Percentiles rank a stretch among this genome's conserved stretches.
These are phyloP conservation scores for Patella caerulea DNA, from an alignment of 2,888 invertebrate genomes.

Conservation along the genomic window DNA sequence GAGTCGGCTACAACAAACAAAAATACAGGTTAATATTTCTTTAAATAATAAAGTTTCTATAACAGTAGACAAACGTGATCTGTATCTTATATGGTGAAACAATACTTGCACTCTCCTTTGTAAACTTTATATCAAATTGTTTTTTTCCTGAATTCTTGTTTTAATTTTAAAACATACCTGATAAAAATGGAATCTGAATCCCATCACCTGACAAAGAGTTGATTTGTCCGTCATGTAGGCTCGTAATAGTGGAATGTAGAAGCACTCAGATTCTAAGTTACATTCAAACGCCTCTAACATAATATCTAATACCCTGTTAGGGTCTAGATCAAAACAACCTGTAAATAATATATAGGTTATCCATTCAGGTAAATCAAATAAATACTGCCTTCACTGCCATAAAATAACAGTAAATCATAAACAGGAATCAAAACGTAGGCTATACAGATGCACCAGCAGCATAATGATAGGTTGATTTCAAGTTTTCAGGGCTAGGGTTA, in stretches of 20 bases:
- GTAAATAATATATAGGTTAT: slow-evolving; percentile 22
- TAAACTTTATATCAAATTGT: too few relatives aligned
- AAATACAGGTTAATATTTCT: neutral
- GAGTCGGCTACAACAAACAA: slow-evolving; percentile 20
- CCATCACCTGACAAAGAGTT: slow-evolving; percentile 93
- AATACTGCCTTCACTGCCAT: too few relatives aligned
- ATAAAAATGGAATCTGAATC: slow-evolving; percentile 87
- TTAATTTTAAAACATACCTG: slow-evolving; percentile 51
- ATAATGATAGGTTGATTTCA: neutral
- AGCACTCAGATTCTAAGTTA: slow-evolving; percentile 74
- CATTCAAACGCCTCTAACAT: slow-evolving; percentile 95
- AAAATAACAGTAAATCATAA: neutral
- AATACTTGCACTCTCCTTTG: too few relatives aligned
- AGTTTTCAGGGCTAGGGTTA: neutral
- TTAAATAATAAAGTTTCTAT: neutral
- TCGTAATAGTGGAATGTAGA: slow-evolving; percentile 89
- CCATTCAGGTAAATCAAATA: neutral
- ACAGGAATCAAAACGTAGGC: neutral
- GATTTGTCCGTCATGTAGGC: slow-evolving; percentile 90
- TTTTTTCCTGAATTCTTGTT: too few relatives aligned
- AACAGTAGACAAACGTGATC: too few relatives aligned
- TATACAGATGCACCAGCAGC: neutral
- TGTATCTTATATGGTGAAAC: too few relatives aligned
- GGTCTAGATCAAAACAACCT: slow-evolving; percentile 99
- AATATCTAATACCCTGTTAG: slow-evolving; percentile 95